Evolutionary conservation across 1,140 invertebrate species (phyloP).

Genomic region (Drosophila arizonae): DNA sequence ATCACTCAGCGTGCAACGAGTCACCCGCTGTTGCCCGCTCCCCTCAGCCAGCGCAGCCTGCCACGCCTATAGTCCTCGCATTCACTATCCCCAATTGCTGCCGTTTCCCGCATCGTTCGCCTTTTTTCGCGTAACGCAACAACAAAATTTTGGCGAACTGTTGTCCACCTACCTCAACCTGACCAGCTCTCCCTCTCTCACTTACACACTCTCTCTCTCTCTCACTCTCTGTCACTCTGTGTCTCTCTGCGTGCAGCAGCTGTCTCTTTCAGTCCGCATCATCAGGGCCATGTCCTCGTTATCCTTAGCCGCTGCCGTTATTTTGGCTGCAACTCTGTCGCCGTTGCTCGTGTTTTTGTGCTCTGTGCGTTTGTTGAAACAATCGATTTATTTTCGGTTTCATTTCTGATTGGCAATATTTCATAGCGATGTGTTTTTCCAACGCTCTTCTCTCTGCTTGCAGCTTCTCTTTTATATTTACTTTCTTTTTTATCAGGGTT

Average conservation of each 20-base stretch:
- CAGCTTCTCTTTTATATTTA: conserved; percentile 12
- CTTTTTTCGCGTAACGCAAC: conserved; percentile 66
- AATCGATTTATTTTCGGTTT: conserved; percentile 82
- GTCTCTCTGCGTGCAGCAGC: conserved; percentile 6
- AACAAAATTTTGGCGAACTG: conserved; percentile 44
- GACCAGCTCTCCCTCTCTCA: conserved; percentile 14
- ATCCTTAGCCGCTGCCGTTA: conserved; percentile 42
- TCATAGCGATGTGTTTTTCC: conserved; percentile 64
- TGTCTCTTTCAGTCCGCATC: conserved; percentile 42
- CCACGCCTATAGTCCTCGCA: conserved; percentile 14
- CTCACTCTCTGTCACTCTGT: neutral
- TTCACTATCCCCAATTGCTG: conserved; percentile 31
- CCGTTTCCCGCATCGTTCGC: conserved; percentile 21
- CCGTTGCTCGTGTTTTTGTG: conserved; percentile 37
- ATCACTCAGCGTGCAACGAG: conserved; percentile 58
- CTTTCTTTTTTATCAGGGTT: neutral
- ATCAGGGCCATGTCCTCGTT: conserved; percentile 27
- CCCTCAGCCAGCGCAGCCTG: neutral
- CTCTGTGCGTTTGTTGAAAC: conserved; percentile 67
- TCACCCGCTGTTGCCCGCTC: conserved; percentile 6
- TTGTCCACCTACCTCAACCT: conserved; percentile 23
- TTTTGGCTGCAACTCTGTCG: conserved; percentile 52
- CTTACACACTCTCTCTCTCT: neutral
- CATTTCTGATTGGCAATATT: conserved; percentile 82
- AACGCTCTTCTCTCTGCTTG: neutral